Evolutionary conservation across 2,113 vertebrate species (phyloP).

Genomic region (Cyrtonyx montezumae): DNA sequence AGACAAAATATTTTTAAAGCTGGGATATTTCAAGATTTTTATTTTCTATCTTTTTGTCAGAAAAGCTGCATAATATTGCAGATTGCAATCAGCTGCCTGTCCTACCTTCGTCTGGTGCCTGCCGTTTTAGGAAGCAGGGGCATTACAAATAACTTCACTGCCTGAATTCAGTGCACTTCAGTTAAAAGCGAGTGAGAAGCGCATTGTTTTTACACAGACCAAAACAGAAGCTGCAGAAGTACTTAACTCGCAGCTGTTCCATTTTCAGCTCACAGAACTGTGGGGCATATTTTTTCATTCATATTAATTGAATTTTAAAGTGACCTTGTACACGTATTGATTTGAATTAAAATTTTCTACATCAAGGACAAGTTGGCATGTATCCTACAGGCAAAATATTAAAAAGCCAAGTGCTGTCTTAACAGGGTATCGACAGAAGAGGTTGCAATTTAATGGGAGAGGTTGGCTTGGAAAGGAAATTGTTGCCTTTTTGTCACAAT

Average conservation of each 20-base stretch:
- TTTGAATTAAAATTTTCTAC: conserved; percentile 83
- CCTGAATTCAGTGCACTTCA: conserved; percentile 13
- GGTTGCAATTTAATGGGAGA: conserved; percentile 40
- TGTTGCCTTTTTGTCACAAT: not conserved
- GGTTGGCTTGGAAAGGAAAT: conserved; percentile 23
- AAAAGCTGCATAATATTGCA: conserved; percentile 59
- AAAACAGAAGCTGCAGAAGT: conserved; percentile 31
- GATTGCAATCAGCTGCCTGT: conserved; percentile 63
- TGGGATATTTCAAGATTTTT: conserved; percentile 60
- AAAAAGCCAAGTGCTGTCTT: conserved; percentile 76
- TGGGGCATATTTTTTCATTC: conserved; percentile 78
- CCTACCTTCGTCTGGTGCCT: conserved; percentile 60
- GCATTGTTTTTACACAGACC: conserved; percentile 30
- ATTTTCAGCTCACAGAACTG: conserved; percentile 74
- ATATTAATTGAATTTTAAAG: conserved; percentile 88
- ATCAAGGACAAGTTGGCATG: conserved; percentile 78
- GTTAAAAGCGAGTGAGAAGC: conserved; percentile 41
- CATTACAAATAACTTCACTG: conserved; percentile 55
- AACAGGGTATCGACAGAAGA: conserved; percentile 66
- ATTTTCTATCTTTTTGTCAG: conserved; percentile 47
- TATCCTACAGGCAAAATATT: conserved; percentile 75
- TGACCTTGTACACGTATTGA: conserved; percentile 85
- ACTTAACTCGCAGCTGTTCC: conserved; percentile 67
- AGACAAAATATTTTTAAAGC: conserved; percentile 63
- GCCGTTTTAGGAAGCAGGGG: conserved; percentile 55